Evolutionary conservation across 2,797 vertebrate genomes (phyloP).

Genomic region (Chelon auratus): DNA sequence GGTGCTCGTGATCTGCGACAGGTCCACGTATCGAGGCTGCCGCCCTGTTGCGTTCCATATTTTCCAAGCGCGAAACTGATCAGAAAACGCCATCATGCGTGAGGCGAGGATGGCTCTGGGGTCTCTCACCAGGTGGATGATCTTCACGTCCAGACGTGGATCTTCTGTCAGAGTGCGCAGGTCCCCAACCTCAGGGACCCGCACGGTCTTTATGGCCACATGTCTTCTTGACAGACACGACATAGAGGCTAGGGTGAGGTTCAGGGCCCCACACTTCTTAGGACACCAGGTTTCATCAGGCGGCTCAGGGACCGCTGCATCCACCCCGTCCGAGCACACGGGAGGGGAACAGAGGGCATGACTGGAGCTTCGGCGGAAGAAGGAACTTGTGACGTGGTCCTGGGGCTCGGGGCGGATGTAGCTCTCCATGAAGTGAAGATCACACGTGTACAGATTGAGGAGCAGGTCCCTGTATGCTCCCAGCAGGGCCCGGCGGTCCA

Average conservation of each 20-base stretch:
- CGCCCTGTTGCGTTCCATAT: slow-evolving; percentile 87
- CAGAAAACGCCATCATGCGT: slow-evolving; percentile 83
- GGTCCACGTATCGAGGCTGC: slow-evolving; percentile 84
- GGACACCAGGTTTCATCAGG: slow-evolving; percentile 84
- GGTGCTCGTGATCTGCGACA: slow-evolving; percentile 83
- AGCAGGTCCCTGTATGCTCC: slow-evolving; percentile 86
- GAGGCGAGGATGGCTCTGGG: slow-evolving; percentile 86
- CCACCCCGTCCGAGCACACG: slow-evolving; percentile 71
- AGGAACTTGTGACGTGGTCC: slow-evolving; percentile 80
- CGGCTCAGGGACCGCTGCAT: slow-evolving; percentile 19
- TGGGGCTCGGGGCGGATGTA: slow-evolving; percentile 85
- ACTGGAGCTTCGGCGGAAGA: slow-evolving; percentile 84
- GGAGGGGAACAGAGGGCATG: slow-evolving; percentile 86
- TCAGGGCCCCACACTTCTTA: slow-evolving; percentile 82
- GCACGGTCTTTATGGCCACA: slow-evolving; percentile 85
- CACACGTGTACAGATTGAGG: slow-evolving; percentile 85
- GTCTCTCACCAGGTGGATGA: slow-evolving; percentile 88
- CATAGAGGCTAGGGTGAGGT: slow-evolving; percentile 81
- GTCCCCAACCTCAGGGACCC: slow-evolving; percentile 81
- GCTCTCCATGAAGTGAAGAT: slow-evolving; percentile 84
- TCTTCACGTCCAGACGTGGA: slow-evolving; percentile 85
- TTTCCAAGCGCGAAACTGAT: slow-evolving; percentile 86
- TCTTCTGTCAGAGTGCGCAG: slow-evolving; percentile 84
- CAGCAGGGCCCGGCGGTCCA: slow-evolving; percentile 82
- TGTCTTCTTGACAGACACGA: slow-evolving; percentile 79